phyloP scores from a whole-genome alignment of 2,113 vertebrate genomes.

The Ornithorhynchus anatinus region DNA sequence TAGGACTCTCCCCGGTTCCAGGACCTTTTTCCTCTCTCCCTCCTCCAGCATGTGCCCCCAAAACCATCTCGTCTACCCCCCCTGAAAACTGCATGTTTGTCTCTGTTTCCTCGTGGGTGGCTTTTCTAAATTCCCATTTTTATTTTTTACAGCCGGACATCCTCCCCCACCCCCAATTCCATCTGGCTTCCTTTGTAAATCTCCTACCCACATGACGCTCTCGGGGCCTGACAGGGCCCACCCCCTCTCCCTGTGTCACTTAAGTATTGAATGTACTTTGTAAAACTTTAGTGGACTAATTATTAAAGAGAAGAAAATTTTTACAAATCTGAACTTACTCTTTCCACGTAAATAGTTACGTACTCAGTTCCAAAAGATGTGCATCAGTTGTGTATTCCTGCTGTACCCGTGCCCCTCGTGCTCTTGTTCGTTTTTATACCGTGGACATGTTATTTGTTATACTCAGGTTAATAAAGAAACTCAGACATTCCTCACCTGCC shows the following conservation, averaged over 20 bases:
- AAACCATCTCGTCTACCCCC: conserved; percentile 67
- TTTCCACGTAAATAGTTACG: conserved; percentile 59
- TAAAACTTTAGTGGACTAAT: conserved; percentile 77
- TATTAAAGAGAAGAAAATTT: conserved; percentile 65
- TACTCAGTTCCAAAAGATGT: conserved; percentile 40
- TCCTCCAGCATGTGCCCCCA: conserved; percentile 78
- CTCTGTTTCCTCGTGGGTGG: conserved; percentile 36
- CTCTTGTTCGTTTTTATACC: conserved; percentile 76
- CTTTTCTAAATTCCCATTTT: conserved; percentile 58
- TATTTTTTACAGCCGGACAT: conserved; percentile 55
- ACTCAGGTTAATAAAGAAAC: conserved; percentile 86
- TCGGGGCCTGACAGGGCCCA: conserved; percentile 20
- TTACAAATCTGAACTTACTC: conserved; percentile 65
- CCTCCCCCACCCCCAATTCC: conserved; percentile 36
- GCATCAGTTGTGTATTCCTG: conserved; percentile 58
- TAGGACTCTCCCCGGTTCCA: conserved; percentile 53
- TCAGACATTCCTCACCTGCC: conserved; percentile 54
- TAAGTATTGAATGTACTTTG: conserved; percentile 90
- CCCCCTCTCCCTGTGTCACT: conserved; percentile 21
- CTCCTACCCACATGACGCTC: conserved; percentile 37
- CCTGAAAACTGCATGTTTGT: conserved; percentile 45
- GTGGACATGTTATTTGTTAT: conserved; percentile 75
- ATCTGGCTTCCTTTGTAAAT: conserved; percentile 57
- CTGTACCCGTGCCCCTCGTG: conserved; percentile 34
- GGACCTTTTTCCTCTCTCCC: neutral